Evolutionary conservation across 2,113 vertebrate species (phyloP).

Genomic region (Dermatemys mawii): DNA sequence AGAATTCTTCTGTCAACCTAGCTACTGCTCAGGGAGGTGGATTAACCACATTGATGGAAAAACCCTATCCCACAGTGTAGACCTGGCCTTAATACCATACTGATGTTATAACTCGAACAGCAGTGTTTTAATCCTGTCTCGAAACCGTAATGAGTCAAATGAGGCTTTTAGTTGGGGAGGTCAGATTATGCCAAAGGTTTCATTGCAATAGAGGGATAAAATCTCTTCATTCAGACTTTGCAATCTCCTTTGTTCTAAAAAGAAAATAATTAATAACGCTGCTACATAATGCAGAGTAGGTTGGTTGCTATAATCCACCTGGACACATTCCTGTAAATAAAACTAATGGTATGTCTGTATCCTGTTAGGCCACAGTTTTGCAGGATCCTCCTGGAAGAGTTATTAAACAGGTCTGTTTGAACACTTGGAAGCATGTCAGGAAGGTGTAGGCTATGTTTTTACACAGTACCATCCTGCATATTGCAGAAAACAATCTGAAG

Average conservation of each 20-base stretch:
- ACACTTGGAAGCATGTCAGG: not conserved
- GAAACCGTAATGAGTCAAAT: fast-evolving
- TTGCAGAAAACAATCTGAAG: constrained; percentile 31
- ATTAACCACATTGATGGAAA: no score
- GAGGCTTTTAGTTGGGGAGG: not conserved
- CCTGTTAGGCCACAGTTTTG: fast-evolving
- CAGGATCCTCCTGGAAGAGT: not conserved
- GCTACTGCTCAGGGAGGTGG: no score
- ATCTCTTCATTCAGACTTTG: not conserved
- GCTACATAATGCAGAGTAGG: not conserved
- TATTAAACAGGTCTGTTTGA: not conserved
- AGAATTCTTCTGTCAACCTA: no score
- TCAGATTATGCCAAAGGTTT: not conserved
- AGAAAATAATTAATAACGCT: not conserved
- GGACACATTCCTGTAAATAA: not conserved
- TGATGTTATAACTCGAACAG: not conserved
- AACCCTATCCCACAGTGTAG: no score
- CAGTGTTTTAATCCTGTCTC: not conserved
- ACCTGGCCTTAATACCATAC: not conserved
- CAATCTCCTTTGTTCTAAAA: fast-evolving
- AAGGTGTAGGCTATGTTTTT: constrained; percentile 1
- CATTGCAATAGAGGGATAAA: not conserved
- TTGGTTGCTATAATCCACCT: not conserved
- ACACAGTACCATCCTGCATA: fast-evolving
- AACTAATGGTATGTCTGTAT: not conserved